phyloP scores from a whole-genome alignment of 1,140 invertebrate genomes.

The Trichonephila clavipes region DNA sequence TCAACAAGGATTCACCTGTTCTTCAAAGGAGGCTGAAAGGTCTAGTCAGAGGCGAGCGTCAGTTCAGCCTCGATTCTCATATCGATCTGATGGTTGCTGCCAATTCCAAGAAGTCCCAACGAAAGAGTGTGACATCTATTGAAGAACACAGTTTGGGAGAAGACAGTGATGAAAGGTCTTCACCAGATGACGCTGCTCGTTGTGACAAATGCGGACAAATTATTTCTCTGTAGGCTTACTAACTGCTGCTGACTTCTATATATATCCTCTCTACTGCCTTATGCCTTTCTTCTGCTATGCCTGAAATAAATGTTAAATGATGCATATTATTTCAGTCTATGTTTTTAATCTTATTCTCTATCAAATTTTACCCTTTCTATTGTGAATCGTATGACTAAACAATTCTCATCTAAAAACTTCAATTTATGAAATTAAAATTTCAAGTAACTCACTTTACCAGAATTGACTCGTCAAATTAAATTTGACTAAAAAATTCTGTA shows the following conservation, averaged over 20 bases:
- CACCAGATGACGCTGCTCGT: not conserved
- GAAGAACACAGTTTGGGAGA: constrained; percentile 7
- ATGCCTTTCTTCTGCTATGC: not conserved
- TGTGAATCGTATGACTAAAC: too few species aligned
- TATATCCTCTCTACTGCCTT: not conserved
- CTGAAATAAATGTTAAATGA: not conserved
- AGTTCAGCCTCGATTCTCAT: constrained; percentile 93
- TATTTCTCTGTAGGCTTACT: constrained; percentile 3
- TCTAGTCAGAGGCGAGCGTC: constrained; percentile 92
- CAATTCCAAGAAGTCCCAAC: not conserved
- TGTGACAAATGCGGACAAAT: constrained; percentile 63
- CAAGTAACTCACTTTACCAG: too few species aligned
- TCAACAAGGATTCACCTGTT: constrained; percentile 81
- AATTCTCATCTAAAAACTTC: too few species aligned
- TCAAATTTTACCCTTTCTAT: too few species aligned
- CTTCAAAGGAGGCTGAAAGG: constrained; percentile 91
- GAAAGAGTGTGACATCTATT: not conserved
- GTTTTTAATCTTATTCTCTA: too few species aligned
- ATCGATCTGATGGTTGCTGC: constrained; percentile 88
- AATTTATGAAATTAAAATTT: too few species aligned
- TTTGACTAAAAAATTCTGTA: too few species aligned
- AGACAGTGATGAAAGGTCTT: not conserved
- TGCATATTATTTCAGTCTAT: not conserved
- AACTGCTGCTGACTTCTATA: not conserved
- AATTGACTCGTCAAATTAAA: too few species aligned